Conservation (phyloP, 2,888 invertebrate genomes). For the Scaptomyza flava region DNA sequence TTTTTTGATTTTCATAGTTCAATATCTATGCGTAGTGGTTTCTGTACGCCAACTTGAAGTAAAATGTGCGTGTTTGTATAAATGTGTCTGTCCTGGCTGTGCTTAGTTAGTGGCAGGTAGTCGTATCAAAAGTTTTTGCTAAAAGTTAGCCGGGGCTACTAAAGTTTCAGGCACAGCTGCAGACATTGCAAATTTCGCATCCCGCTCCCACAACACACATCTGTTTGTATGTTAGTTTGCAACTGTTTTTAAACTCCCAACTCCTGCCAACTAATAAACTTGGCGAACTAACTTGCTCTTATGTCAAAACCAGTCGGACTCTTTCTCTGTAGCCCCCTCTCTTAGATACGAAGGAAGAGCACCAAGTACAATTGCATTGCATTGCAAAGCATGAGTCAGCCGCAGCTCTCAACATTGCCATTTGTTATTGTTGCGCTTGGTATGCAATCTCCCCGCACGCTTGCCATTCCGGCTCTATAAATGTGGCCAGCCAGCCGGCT, state of each 20-base stretch:
- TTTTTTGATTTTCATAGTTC: slow-evolving; percentile 78
- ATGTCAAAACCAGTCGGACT: slow-evolving; percentile 21
- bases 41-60: slow-evolving; percentile 51
- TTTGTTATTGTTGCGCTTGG: slow-evolving; percentile 68
- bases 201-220: slow-evolving; percentile 19
- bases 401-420: slow-evolving; percentile 41
- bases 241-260: slow-evolving; percentile 18
- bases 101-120: slow-evolving; percentile 79
- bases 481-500: slow-evolving; percentile 49
- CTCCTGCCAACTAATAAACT: slow-evolving; percentile 49
- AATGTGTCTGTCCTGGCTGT: slow-evolving; percentile 32
- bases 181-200: slow-evolving; percentile 48
- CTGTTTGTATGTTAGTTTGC: not conserved
- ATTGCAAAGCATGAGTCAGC: slow-evolving; percentile 51
- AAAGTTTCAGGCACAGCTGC: slow-evolving; percentile 65
- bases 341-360: slow-evolving; percentile 56
- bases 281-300: slow-evolving; percentile 54
- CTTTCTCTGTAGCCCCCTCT: slow-evolving; percentile 31
- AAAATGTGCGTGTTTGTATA: slow-evolving; percentile 29
- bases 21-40: slow-evolving; percentile 67
- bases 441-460: slow-evolving; percentile 57
- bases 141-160: slow-evolving; percentile 75
- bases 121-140: slow-evolving; percentile 77
- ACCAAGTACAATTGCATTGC: slow-evolving; percentile 35
- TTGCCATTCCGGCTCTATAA: slow-evolving; percentile 6